Base-by-base conservation (phyloP, 37 sponge, comb jelly and placozoan species). In the Crambe crambe region DNA sequence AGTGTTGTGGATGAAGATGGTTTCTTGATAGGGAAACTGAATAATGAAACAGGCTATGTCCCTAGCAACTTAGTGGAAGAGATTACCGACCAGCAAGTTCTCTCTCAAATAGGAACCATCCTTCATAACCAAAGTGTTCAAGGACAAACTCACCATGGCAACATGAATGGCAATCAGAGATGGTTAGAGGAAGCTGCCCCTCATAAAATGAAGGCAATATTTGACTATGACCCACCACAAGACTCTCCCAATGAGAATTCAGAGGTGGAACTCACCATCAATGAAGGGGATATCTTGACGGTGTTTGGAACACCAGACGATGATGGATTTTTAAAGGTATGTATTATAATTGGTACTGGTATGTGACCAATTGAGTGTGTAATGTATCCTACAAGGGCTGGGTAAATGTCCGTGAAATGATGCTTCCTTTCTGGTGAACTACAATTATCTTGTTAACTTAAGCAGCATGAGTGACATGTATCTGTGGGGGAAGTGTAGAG, bases 31-130 rank as follows among this genome's bases (percentile, higher is more conserved):
- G 86, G 86, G 25, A 56, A 59, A 0, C 68, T 70, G 1, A 21
- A 74, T 34, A 78, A 83, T 2, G 34, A 21, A 26, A 20, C 22
- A 3, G 88, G 88, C 34, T 42, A 76, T 56, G 88, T 82, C 23
- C 88, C 88, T 1, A 58, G 68, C 51, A 88, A 88, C 42, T 70
- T 88, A 72, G 78, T 88, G 40, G 78, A 86, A 51, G 59, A 71
- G 43, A 64, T 86, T 41, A 79, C 72, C 0, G 78, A 72, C 72
- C 54, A 34, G 2, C 72, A 82, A 26, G 65, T 73, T 37, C 64
- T 82, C 0, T 60, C 73, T 35, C 64, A 73, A 1, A 40, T 80
- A n/a, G 4, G 51, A 4, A 42, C 63, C 43, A 12, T 30, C 41
- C 83, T 72, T 12, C 71, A 31, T 29, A 42, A 30, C 44, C 61